Evolutionary conservation across 53 echinoderm and acorn worm species (phyloP).

Genomic region (Arbacia lixula): DNA sequence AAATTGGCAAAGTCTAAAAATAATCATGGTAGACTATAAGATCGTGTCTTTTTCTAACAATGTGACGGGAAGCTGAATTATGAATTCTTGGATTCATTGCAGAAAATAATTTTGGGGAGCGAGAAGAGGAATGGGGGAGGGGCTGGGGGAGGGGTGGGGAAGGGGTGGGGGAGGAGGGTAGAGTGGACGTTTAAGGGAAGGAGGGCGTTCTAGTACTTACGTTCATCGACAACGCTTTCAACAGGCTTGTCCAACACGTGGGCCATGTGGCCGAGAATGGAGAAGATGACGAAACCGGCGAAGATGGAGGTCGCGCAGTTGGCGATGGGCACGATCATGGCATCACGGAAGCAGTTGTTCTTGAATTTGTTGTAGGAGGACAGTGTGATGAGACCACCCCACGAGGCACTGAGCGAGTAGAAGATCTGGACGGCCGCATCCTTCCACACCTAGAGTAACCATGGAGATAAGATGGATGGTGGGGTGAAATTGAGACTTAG

Average conservation of each 20-base stretch:
- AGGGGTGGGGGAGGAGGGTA: too few species aligned
- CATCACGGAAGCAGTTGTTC: slow-evolving; percentile 92
- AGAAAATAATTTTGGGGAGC: too few species aligned
- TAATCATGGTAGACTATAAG: too few species aligned
- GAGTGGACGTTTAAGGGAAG: too few species aligned
- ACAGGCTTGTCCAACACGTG: slow-evolving; percentile 73
- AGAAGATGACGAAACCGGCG: slow-evolving; percentile 92
- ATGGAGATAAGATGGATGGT: too few species aligned
- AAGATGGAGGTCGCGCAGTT: slow-evolving; percentile 86
- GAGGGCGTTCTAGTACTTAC: slow-evolving; percentile 48
- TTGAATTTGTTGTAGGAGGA: slow-evolving; percentile 92
- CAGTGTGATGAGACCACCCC: slow-evolving; percentile 89
- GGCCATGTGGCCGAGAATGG: slow-evolving; percentile 92
- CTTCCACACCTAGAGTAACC: slow-evolving; percentile 91
- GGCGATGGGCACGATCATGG: slow-evolving; percentile 75
- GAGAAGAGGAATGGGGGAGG: too few species aligned
- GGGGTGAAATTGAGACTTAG: too few species aligned
- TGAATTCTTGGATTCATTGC: too few species aligned
- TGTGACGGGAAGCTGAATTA: too few species aligned
- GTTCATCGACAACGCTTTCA: slow-evolving; percentile 67
- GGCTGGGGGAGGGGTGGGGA: too few species aligned
- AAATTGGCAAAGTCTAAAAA: too few species aligned
- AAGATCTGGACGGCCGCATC: slow-evolving; percentile 93
- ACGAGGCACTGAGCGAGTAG: slow-evolving; percentile 88
- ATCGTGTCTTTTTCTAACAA: too few species aligned